Evolutionary conservation across 2,888 invertebrate species (phyloP), one percentile per base, ranked within the genome.

Genomic region (Agrotis puta): DNA sequence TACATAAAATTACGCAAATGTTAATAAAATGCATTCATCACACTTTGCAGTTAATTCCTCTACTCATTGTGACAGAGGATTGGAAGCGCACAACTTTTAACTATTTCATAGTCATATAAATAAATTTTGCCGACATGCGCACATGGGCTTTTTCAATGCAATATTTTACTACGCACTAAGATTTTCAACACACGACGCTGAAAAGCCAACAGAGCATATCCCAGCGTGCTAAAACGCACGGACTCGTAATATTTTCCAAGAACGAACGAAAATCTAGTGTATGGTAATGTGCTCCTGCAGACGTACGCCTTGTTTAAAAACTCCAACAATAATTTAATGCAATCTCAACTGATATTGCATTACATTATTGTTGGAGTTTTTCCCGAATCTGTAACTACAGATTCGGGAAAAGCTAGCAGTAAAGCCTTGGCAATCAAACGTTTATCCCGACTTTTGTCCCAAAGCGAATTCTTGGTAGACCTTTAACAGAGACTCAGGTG

Each of bases 391-490:
- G n/a, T n/a, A n/a, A n/a, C n/a, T 27, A 27, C 27, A 27, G 27
- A 27, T 27, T 47, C 16, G 24, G 2, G 6, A 22, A n/a, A 24
- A 39, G 14, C 22, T 43, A 43, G n/a, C 20, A 45, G n/a, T 24
- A 18, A 7, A 3, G 22, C 7, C 27, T 54, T 2, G 0, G 24
- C 27, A 13, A n/a, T n/a, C 6, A 33, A 13, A 56, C 33, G 6
- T 1, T 56, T 81, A 93, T 67, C 88, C 87, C 70, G 93, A 92
- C 74, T 92, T 92, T 74, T 94, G 94, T 0, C 95, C 95, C 51
- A 94, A 90, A 74, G 92, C 89, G 88, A 96, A 98, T 63, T 97
- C 96, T 81, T 97, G 97, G 93, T 99, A 99, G 74, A 98, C 96
- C 82, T 97, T 93, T 39, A 99, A 92, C 68, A 98, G 94, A 48